These are phyloP conservation scores for Oxygymnocypris stewartii DNA, from an alignment of 2,113 vertebrate genomes.

Conservation along the genomic window DNA sequence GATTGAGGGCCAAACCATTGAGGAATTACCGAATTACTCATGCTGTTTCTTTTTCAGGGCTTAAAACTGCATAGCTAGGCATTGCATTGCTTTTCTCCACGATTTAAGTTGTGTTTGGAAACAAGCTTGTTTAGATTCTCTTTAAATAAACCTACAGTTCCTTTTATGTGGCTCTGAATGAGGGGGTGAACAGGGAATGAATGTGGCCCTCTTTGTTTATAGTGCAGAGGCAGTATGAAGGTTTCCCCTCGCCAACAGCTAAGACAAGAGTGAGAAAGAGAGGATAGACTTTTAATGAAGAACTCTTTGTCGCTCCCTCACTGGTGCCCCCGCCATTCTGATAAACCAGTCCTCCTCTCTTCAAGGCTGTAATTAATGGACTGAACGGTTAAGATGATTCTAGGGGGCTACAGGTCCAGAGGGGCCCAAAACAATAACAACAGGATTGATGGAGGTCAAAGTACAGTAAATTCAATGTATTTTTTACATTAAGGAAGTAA, in stretches of 20 bases:
- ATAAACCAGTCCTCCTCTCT: constrained; percentile 10
- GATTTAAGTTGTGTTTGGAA: constrained; percentile 47
- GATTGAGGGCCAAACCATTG: constrained; percentile 11
- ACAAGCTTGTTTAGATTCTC: constrained; percentile 44
- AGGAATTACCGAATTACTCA: constrained; percentile 30
- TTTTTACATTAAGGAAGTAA: neutral
- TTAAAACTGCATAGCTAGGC: constrained; percentile 25
- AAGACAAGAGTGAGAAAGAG: constrained; percentile 40
- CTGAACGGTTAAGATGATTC: constrained; percentile 4
- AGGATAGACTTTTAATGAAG: constrained; percentile 51
- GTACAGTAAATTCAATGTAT: neutral
- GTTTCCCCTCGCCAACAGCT: constrained; percentile 59
- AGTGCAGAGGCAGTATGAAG: constrained; percentile 51
- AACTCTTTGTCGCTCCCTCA: constrained; percentile 22
- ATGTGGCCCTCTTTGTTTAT: constrained; percentile 55
- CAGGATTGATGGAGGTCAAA: neutral
- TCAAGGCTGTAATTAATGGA: neutral
- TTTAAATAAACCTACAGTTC: constrained; percentile 48
- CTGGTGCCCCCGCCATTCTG: neutral
- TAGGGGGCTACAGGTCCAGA: neutral
- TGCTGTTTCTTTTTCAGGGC: constrained; percentile 7
- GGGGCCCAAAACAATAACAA: neutral
- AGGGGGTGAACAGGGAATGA: constrained; percentile 21
- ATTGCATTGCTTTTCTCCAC: neutral
- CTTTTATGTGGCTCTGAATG: constrained; percentile 1